phyloP scores from a whole-genome alignment of 2,113 vertebrate genomes.

The Elephantulus edwardii region DNA sequence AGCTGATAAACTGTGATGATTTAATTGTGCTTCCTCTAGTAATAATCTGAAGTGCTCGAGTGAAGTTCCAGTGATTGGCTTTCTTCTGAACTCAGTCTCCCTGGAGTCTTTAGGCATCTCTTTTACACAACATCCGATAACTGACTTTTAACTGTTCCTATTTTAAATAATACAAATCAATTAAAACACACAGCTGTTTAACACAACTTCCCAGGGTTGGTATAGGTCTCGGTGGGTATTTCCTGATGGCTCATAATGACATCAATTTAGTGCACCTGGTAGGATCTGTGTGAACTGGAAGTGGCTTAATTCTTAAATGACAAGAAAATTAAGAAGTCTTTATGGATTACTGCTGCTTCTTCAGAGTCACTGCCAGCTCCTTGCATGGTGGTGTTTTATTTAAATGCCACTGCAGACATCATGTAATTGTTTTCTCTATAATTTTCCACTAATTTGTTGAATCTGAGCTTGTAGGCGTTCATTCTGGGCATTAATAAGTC shows the following conservation, averaged over 20 bases:
- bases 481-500: conserved; percentile 32
- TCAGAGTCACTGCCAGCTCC: conserved; percentile 71
- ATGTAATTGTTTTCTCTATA: conserved; percentile 45
- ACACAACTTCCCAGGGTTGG: conserved; percentile 83
- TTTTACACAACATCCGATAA: conserved; percentile 81
- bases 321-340: conserved; percentile 84
- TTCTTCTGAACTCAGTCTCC: conserved; percentile 83
- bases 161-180: conserved; percentile 89
- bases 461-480: conserved; percentile 49
- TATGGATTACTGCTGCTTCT: conserved; percentile 79
- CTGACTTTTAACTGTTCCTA: conserved; percentile 82
- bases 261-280: conserved; percentile 88
- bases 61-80: conserved; percentile 83
- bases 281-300: conserved; percentile 81
- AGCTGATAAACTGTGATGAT: conserved; percentile 85
- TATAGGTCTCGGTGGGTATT: conserved; percentile 85
- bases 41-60: conserved; percentile 81
- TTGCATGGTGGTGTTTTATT: conserved; percentile 55
- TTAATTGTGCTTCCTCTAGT: conserved; percentile 87
- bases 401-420: conserved; percentile 6
- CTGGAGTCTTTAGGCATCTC: conserved; percentile 82
- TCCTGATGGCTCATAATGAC: conserved; percentile 88
- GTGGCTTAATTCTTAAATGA: conserved; percentile 84
- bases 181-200: conserved; percentile 87
- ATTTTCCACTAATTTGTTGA: conserved; percentile 56